Evolutionary conservation across 1,140 invertebrate species (phyloP), one percentile per base, ranked within the genome.

Genomic region (Rhopalosiphum maidis): DNA sequence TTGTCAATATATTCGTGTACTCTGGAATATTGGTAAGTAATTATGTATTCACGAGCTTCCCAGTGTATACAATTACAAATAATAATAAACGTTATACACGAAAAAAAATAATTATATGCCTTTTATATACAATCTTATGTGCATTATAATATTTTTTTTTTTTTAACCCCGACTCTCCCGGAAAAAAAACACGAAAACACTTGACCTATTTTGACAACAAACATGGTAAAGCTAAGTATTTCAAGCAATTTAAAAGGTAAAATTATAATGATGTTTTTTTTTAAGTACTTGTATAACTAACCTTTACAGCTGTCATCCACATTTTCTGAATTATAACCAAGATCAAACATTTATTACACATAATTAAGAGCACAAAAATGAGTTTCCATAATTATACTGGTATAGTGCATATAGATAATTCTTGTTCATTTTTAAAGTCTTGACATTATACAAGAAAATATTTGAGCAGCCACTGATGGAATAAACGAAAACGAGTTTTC

Each of bases 231-330:
- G 46, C 46, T 87, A 18, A 48, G 46, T 48, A 87, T 48, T 87
- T 87, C 43, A n/a, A 48, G n/a, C 0, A n/a, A 87, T 87, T 87
- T 48, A 87, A 87, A 87, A 87, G 43, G 41, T 30, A 87, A 48
- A 87, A 87, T 87, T 48, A 48, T 87, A 87, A 87, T 87, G 86
- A 87, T 87, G 25, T 87, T 87, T 87, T 48, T 48, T 87, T 87
- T 87, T 21, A 48, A n/a, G 43, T 48, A 48, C 46, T 87, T 87
- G 51, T 21, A 37, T 87, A 87, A 87, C 15, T 48, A 51, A 87
- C 86, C 46, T 46, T 86, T 87, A 87, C 85, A 87, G 15, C 85
- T 87, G 86, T 51, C 30, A 87, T 46, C 15, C 43, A 87, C 30
- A 87, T n/a, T 87, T 22, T 51, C 22, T 48, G 43, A 87, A 51